phyloP scores from a whole-genome alignment of 37 sponge, comb jelly and placozoan species.

The Geodia barretti region DNA sequence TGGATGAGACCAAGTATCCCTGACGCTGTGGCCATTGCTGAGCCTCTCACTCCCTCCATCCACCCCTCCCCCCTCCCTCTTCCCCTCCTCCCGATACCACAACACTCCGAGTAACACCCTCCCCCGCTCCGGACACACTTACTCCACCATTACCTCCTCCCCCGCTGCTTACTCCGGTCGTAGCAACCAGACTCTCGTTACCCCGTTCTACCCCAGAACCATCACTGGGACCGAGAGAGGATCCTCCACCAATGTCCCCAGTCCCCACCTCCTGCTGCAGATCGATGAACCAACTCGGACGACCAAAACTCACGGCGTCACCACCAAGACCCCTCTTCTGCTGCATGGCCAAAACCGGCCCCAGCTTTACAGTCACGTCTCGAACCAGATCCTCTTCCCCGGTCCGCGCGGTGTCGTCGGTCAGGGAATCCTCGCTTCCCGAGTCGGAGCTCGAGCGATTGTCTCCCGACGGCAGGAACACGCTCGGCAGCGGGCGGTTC shows the following conservation, averaged over 20 bases:
- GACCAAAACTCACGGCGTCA: constrained; percentile 32
- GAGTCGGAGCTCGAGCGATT: constrained; percentile 1
- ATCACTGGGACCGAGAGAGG: not conserved
- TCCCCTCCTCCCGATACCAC: constrained; percentile 5
- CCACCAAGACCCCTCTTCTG: constrained; percentile 28
- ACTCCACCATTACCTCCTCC: not conserved
- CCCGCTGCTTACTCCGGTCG: constrained; percentile 1
- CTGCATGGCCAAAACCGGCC: constrained; percentile 44
- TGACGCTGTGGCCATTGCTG: too few species aligned
- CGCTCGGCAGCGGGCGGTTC: constrained; percentile 17
- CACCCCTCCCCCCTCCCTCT: not conserved
- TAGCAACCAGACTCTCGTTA: not conserved
- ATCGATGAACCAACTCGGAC: constrained; percentile 72
- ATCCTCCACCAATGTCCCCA: not conserved
- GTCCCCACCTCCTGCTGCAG: constrained; percentile 19
- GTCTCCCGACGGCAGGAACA: constrained; percentile 2
- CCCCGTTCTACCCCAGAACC: not conserved
- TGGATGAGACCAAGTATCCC: not conserved
- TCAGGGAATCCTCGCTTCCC: constrained; percentile 3
- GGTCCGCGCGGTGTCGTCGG: not conserved
- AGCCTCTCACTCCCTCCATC: not conserved
- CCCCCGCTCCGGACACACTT: not conserved
- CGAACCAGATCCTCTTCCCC: constrained; percentile 5
- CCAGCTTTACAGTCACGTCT: constrained; percentile 37
- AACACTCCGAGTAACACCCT: not conserved